Conservation (phyloP, 1,140 invertebrate genomes). For the Rhizoglyphus robini region DNA sequence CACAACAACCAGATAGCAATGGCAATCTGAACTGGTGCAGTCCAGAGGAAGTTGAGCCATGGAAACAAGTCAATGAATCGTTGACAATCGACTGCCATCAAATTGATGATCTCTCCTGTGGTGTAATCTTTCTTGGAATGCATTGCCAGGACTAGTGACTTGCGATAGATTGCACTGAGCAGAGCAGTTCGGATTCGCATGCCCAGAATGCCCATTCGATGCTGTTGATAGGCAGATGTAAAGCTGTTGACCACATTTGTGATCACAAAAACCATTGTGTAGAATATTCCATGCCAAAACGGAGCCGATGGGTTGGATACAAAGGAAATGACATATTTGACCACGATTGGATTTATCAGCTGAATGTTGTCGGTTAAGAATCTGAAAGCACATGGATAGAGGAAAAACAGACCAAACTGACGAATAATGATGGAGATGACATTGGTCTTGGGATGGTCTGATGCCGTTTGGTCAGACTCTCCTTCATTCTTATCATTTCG, state of each 20-base stretch:
- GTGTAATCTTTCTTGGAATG: too few relatives aligned
- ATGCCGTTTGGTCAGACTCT: background rate
- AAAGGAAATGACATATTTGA: slow-evolving; percentile 33
- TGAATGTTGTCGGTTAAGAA: slow-evolving; percentile 67
- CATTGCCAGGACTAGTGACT: too few relatives aligned
- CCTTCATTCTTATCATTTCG: slow-evolving; percentile 29
- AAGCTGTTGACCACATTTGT: slow-evolving; percentile 16
- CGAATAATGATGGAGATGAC: slow-evolving; percentile 40
- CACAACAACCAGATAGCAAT: slow-evolving; percentile 36
- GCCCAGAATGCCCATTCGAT: slow-evolving; percentile 12
- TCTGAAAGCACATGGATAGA: slow-evolving; percentile 63
- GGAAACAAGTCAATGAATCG: slow-evolving; percentile 23
- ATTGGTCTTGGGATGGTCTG: slow-evolving; percentile 28
- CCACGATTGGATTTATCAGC: slow-evolving; percentile 64
- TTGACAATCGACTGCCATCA: slow-evolving; percentile 25
- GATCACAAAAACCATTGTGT: slow-evolving; percentile 41
- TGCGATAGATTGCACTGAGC: too few relatives aligned
- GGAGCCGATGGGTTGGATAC: slow-evolving; percentile 52
- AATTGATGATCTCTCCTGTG: slow-evolving; percentile 27
- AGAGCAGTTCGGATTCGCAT: slow-evolving; percentile 29
- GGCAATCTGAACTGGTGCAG: slow-evolving; percentile 32
- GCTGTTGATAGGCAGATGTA: background rate
- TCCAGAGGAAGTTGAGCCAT: slow-evolving; percentile 30
- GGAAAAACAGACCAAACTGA: slow-evolving; percentile 60
- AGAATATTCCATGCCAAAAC: too few relatives aligned